These are phyloP conservation scores for Gouania willdenowi DNA, from an alignment of 2,797 vertebrate species.

Conservation along the genomic window DNA sequence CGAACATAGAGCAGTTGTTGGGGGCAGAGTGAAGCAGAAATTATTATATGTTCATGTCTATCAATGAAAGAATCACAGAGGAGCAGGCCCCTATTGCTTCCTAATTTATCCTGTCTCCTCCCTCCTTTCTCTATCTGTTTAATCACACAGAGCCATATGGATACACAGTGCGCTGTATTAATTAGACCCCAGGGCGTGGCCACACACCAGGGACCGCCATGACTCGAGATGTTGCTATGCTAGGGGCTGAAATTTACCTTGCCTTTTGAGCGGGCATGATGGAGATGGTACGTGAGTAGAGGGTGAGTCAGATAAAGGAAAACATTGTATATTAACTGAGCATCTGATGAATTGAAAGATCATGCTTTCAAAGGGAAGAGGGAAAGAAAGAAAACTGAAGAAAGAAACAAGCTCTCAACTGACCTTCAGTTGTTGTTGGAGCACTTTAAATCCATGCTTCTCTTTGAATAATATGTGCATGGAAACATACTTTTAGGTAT, in stretches of 20 bases:
- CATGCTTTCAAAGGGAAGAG: too few relatives aligned
- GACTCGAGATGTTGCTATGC: conserved; percentile 44
- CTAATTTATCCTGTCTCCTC: not conserved
- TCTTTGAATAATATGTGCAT: too few relatives aligned
- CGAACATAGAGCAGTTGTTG: conserved; percentile 25
- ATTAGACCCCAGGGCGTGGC: conserved; percentile 66
- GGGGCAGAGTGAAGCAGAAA: conserved; percentile 15
- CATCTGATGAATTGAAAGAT: too few relatives aligned
- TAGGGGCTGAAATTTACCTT: conserved; percentile 29
- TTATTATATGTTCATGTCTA: conserved; percentile 21
- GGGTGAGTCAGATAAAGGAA: conserved; percentile 5
- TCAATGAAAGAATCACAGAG: conserved; percentile 18
- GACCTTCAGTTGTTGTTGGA: too few relatives aligned
- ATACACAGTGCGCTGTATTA: conserved; percentile 66
- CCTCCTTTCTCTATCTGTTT: conserved; percentile 29
- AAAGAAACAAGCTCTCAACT: too few relatives aligned
- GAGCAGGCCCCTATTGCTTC: conserved; percentile 1
- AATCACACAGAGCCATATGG: conserved; percentile 69
- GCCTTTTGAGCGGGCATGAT: conserved; percentile 9
- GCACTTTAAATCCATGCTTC: too few relatives aligned
- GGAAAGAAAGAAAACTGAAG: too few relatives aligned
- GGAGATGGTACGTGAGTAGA: conserved; percentile 3
- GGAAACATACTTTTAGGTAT: too few relatives aligned
- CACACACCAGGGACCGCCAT: conserved; percentile 28
- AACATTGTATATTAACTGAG: too few relatives aligned